Evolutionary conservation across 2,888 invertebrate genomes (phyloP).

Genomic region (Thera britannica): DNA sequence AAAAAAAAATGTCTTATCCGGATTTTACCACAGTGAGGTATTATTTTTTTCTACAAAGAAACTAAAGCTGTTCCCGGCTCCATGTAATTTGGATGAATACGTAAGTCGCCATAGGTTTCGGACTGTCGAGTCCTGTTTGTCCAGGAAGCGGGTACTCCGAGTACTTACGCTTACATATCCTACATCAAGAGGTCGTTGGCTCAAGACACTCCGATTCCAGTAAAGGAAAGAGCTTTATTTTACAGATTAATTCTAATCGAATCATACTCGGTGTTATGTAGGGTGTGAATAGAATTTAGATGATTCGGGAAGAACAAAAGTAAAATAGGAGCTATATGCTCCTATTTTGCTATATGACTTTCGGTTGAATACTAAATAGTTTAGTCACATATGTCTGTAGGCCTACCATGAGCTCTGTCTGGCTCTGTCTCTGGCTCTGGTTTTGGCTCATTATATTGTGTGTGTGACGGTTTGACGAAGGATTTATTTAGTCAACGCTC

Average conservation of each 20-base stretch:
- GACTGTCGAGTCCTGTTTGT: conserved; percentile 47
- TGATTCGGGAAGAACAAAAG: not conserved
- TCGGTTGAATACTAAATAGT: no score
- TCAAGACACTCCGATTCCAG: conserved; percentile 42
- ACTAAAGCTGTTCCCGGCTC: not conserved
- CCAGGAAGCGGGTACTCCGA: conserved; percentile 59
- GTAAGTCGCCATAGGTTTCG: conserved; percentile 18
- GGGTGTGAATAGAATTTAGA: conserved; percentile 5
- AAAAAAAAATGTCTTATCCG: no score
- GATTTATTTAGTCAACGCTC: no score
- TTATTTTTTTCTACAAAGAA: not conserved
- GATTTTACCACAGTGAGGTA: not conserved
- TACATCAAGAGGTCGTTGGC: conserved; percentile 70
- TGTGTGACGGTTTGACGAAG: no score
- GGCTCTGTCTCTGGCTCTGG: no score
- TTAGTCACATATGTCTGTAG: no score
- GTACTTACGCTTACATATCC: conserved; percentile 53
- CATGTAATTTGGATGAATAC: conserved; percentile 13
- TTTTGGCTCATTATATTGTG: no score
- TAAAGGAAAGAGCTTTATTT: conserved; percentile 15
- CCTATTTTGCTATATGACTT: no score
- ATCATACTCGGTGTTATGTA: conserved; percentile 2
- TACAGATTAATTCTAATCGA: conserved; percentile 11
- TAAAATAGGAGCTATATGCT: no score
- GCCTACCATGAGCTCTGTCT: no score